A percentile compares a stretch with the other conserved stretches of the same genome.
These are phyloP conservation scores for Perizoma affinitatum DNA, from an alignment of 2,888 invertebrate genomes.

Conservation along the genomic window DNA sequence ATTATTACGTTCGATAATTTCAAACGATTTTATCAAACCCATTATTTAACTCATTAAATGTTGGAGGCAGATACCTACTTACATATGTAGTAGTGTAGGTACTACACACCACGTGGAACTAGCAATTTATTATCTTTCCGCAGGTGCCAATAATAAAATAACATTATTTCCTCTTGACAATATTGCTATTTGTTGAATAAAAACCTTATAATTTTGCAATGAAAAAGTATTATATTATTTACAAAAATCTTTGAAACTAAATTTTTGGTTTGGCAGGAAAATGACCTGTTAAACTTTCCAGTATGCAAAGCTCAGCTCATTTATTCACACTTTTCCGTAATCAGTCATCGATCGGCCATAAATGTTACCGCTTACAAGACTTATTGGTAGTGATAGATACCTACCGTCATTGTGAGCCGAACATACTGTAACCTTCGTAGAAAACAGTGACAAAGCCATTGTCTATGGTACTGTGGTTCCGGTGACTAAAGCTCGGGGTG, in stretches of 20 bases:
- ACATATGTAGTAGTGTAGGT: slow-evolving; percentile 4
- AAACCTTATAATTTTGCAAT: background rate
- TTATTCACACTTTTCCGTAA: slow-evolving; percentile 31
- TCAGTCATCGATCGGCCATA: slow-evolving; percentile 31
- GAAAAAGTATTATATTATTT: too few species aligned
- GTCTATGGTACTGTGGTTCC: slow-evolving; percentile 50
- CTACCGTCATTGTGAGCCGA: slow-evolving; percentile 22
- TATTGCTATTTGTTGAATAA: too few species aligned
- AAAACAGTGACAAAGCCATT: slow-evolving; percentile 74
- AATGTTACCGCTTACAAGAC: slow-evolving; percentile 23
- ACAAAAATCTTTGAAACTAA: too few species aligned
- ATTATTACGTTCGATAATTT: slow-evolving; percentile 25
- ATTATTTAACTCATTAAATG: slow-evolving; percentile 26
- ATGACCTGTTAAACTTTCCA: background rate
- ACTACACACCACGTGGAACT: slow-evolving; percentile 13
- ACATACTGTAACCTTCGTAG: slow-evolving; percentile 57
- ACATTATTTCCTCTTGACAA: slow-evolving; percentile 11
- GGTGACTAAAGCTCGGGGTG: slow-evolving; percentile 70
- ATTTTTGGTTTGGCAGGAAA: too few species aligned
- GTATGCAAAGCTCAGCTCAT: slow-evolving; percentile 17
- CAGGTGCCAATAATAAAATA: slow-evolving; percentile 14
- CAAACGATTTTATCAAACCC: slow-evolving; percentile 26
- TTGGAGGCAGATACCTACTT: slow-evolving; percentile 13
- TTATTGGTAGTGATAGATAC: slow-evolving; percentile 24
- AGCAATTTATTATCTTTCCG: slow-evolving; percentile 19